Percentiles rank a stretch among this genome's conserved stretches.
phyloP scores from a whole-genome alignment of 2,113 vertebrate species.

The Xyrauchen texanus region DNA sequence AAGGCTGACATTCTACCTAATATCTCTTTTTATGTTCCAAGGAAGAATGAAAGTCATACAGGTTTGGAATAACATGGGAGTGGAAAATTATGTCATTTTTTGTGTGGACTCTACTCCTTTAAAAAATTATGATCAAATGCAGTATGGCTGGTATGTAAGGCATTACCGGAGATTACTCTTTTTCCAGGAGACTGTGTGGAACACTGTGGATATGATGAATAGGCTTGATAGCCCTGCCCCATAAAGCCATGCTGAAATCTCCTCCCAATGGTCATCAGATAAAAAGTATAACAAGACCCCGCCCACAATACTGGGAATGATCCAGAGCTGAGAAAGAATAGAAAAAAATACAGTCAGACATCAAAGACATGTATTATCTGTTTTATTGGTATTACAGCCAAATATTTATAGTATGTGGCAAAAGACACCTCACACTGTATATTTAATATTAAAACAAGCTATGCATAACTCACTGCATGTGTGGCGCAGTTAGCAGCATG shows the following conservation, averaged over 20 bases:
- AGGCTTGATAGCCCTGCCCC: slow-evolving; percentile 89
- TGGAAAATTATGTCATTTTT: too few relatives aligned
- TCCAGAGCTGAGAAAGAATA: slow-evolving; percentile 82
- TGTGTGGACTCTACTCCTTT: too few relatives aligned
- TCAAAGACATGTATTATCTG: background rate
- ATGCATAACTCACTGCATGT: slow-evolving; percentile 83
- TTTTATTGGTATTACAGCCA: background rate
- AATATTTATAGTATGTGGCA: too few relatives aligned
- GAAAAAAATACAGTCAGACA: slow-evolving; percentile 16
- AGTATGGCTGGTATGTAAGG: too few relatives aligned
- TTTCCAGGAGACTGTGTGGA: slow-evolving; percentile 95
- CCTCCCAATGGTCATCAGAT: slow-evolving; percentile 88
- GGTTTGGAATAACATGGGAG: too few relatives aligned
- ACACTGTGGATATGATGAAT: slow-evolving; percentile 92
- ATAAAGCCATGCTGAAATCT: slow-evolving; percentile 92
- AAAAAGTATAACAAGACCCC: slow-evolving; percentile 87
- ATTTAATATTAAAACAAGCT: too few relatives aligned
- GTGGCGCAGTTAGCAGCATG: slow-evolving; percentile 94
- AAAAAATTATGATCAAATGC: too few relatives aligned
- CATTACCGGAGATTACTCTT: slow-evolving; percentile 89
- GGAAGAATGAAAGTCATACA: too few relatives aligned
- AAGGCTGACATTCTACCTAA: too few relatives aligned
- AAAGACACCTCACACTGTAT: too few relatives aligned
- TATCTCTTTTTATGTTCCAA: too few relatives aligned
- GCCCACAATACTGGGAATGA: slow-evolving; percentile 91